Conservation (phyloP, 2,797 vertebrate genomes). For the Diglossa cyanea region DNA sequence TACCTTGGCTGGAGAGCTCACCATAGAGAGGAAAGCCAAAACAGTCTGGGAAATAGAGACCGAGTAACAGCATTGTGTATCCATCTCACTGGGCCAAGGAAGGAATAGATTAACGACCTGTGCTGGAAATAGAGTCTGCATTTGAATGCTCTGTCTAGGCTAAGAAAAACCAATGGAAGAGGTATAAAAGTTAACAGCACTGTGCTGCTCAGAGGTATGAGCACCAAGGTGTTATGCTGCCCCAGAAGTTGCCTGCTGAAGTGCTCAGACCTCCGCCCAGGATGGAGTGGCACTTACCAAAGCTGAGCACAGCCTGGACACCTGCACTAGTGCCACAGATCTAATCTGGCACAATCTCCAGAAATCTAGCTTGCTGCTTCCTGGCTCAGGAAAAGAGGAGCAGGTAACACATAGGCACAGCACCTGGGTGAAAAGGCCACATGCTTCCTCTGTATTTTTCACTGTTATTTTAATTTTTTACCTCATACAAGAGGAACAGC, state of each 20-base stretch:
- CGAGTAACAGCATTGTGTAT: neutral
- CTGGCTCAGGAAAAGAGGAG: neutral
- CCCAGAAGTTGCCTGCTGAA: neutral
- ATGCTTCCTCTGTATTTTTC: neutral
- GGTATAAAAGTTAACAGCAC: neutral
- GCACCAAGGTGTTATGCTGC: neutral
- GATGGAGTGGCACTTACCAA: neutral
- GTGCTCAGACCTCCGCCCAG: neutral
- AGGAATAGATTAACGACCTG: neutral
- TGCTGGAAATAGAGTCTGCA: neutral
- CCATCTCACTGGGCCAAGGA: neutral
- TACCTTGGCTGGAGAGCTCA: neutral
- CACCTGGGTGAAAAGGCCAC: neutral
- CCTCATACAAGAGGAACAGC: neutral
- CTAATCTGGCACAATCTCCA: neutral
- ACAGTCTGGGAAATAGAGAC: neutral
- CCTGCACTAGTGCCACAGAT: neutral
- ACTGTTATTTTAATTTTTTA: neutral
- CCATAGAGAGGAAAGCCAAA: neutral
- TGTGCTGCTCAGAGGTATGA: fast-evolving
- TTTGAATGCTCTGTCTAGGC: neutral
- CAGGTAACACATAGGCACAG: neutral
- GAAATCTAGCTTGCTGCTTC: neutral
- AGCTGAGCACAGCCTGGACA: fast-evolving
- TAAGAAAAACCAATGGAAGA: neutral